phyloP scores from a whole-genome alignment of 2,888 invertebrate species.

The Metacarcinus magister region DNA sequence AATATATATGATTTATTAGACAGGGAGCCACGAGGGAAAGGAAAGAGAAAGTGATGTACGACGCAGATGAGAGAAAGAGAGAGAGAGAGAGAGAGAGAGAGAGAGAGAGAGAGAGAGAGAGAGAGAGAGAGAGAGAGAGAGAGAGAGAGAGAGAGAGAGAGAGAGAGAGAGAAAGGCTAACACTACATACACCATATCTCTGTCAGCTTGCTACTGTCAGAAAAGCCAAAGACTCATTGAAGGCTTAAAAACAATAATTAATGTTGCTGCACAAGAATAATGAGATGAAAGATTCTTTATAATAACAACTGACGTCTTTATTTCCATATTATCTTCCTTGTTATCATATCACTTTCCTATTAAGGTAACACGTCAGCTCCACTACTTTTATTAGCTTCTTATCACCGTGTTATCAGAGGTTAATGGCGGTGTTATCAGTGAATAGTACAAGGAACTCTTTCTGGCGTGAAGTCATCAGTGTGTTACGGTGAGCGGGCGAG shows the following conservation, averaged over 20 bases:
- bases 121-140: not conserved
- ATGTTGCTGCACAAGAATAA: too few species aligned
- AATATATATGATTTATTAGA: not conserved
- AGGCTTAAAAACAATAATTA: too few species aligned
- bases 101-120: not conserved
- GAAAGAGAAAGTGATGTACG: not conserved
- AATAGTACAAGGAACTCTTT: not conserved
- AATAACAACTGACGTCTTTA: not conserved
- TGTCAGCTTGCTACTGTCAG: too few species aligned
- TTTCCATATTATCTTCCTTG: constrained; percentile 1
- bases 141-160: constrained; percentile 49
- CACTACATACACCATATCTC: too few species aligned
- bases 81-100: not conserved
- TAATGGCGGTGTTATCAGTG: not conserved
- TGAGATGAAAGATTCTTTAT: too few species aligned
- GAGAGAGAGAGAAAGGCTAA: not conserved
- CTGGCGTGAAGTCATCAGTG: not conserved
- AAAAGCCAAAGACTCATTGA: too few species aligned
- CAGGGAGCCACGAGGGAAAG: not conserved
- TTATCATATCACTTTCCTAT: not conserved
- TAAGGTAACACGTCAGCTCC: not conserved
- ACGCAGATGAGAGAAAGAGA: not conserved
- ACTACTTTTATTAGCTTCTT: not conserved
- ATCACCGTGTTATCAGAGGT: not conserved
- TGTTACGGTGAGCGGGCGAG: constrained; percentile 31